Percentiles rank a stretch among this genome's conserved stretches.
Conservation (phyloP, 53 echinoderm and acorn worm species). For the Antedon mediterranea region DNA sequence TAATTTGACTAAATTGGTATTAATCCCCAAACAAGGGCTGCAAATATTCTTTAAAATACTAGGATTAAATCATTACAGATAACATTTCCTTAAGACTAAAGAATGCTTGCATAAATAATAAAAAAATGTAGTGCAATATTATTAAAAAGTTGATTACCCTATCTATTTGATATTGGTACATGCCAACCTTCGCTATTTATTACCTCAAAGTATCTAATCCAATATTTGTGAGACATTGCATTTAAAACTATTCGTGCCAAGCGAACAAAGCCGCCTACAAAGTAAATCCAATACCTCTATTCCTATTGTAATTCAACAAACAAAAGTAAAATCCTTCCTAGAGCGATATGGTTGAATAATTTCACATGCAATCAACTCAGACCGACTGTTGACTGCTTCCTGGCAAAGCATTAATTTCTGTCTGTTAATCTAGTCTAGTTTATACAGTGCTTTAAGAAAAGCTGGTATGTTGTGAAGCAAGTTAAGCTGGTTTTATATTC, state of each 20-base stretch:
- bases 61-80: too few relatives aligned
- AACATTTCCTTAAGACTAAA: too few relatives aligned
- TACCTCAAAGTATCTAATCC: not conserved
- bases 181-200: too few relatives aligned
- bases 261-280: not conserved
- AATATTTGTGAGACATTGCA: not conserved
- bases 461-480: not conserved
- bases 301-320: not conserved
- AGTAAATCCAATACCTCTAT: not conserved
- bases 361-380: not conserved
- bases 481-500: too few relatives aligned
- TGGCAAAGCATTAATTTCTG: not conserved
- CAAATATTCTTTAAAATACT: too few relatives aligned
- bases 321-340: not conserved
- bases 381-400: not conserved
- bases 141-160: too few relatives aligned
- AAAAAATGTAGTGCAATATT: too few relatives aligned
- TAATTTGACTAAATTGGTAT: too few relatives aligned
- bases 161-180: too few relatives aligned
- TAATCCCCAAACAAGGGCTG: too few relatives aligned
- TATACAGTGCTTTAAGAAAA: not conserved
- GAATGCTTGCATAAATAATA: too few relatives aligned
- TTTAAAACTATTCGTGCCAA: not conserved
- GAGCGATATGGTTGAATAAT: not conserved
- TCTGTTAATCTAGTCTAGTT: not conserved